Evolutionary conservation across 2,797 vertebrate species (phyloP).

Genomic region (Pseudochromis fuscus): DNA sequence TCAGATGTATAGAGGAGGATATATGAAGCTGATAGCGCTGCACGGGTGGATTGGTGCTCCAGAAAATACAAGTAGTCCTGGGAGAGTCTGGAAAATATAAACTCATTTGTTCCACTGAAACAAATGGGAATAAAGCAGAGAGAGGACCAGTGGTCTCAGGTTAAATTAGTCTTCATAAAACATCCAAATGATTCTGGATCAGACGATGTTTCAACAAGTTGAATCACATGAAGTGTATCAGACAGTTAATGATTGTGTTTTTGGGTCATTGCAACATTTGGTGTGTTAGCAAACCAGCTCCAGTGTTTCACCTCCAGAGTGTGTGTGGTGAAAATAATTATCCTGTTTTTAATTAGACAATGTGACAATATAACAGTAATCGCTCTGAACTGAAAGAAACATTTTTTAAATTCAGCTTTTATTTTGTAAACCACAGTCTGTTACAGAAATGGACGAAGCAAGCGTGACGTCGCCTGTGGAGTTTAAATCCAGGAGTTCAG

Average conservation of each 20-base stretch:
- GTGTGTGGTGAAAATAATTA: conserved; percentile 26
- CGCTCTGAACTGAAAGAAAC: not conserved
- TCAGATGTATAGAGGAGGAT: conserved; percentile 47
- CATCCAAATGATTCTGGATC: conserved; percentile 41
- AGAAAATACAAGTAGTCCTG: too few relatives aligned
- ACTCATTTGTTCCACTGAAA: conserved; percentile 12
- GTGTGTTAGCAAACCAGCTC: conserved; percentile 32
- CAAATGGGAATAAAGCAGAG: not conserved
- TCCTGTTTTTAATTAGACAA: conserved; percentile 29
- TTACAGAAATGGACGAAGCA: too few relatives aligned
- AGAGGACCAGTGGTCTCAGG: conserved; percentile 16
- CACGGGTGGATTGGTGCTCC: conserved; percentile 2
- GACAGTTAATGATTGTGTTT: conserved; percentile 49
- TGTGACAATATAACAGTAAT: conserved; percentile 13
- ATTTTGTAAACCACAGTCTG: too few relatives aligned
- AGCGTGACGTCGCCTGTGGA: too few relatives aligned
- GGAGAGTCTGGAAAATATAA: not conserved
- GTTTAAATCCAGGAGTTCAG: too few relatives aligned
- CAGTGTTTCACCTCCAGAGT: conserved; percentile 17
- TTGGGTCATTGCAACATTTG: conserved; percentile 17
- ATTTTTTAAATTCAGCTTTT: too few relatives aligned
- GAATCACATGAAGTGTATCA: conserved; percentile 36
- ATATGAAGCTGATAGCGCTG: conserved; percentile 18
- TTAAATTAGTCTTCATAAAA: conserved; percentile 50
- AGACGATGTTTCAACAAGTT: conserved; percentile 35